Conservation (phyloP, 2,888 invertebrate genomes). For the Acronicta alni region DNA sequence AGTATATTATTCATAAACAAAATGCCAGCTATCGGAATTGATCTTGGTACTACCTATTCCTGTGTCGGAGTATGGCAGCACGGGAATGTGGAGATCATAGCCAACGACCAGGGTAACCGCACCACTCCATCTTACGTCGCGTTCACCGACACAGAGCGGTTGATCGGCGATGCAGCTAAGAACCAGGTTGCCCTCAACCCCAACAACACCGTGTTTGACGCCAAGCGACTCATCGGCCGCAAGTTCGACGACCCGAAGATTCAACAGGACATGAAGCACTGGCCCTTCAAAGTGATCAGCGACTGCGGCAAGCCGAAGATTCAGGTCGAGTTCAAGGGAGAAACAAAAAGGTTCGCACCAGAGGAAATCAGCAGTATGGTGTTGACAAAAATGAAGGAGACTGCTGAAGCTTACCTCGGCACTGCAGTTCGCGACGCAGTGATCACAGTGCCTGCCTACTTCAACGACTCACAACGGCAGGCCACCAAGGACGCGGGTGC, state of each 20-base stretch:
- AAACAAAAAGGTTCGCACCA: conserved; percentile 90
- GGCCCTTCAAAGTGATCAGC: conserved; percentile 93
- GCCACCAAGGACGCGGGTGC: too few relatives aligned
- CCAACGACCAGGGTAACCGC: conserved; percentile 96
- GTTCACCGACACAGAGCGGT: conserved; percentile 94
- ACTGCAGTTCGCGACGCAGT: conserved; percentile 92
- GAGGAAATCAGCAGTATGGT: conserved; percentile 93
- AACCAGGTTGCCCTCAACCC: conserved; percentile 95
- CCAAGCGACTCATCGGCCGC: conserved; percentile 94
- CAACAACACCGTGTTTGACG: conserved; percentile 92
- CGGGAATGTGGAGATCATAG: conserved; percentile 95
- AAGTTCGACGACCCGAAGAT: conserved; percentile 93
- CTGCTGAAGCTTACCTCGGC: conserved; percentile 92
- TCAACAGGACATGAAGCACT: conserved; percentile 94
- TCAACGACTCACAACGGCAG: too few relatives aligned
- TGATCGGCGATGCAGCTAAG: conserved; percentile 96
- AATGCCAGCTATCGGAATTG: conserved; percentile 85
- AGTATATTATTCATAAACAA: conserved; percentile 18
- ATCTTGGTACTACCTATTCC: conserved; percentile 96
- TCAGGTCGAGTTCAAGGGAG: conserved; percentile 91
- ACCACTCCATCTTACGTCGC: conserved; percentile 97
- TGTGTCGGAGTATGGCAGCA: conserved; percentile 96
- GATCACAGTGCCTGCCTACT: too few relatives aligned
- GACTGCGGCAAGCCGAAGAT: conserved; percentile 92
- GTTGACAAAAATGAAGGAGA: conserved; percentile 89